Conservation (phyloP, 2,888 invertebrate species). For the Agonopterix arenella region DNA sequence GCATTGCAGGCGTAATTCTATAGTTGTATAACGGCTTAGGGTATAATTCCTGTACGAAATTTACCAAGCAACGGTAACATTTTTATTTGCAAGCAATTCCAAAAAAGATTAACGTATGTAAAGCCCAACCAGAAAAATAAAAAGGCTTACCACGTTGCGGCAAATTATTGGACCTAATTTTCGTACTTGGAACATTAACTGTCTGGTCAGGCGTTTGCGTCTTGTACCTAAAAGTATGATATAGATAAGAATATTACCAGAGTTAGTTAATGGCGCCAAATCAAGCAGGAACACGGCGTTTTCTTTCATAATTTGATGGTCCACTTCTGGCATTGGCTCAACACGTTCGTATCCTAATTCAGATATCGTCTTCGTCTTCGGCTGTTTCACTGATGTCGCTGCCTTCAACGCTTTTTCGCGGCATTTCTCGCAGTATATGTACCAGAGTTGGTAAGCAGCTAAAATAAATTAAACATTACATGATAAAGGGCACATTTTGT, state of each 20-base stretch:
- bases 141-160: too few species aligned
- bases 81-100: background rate
- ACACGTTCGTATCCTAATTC: slow-evolving; percentile 31
- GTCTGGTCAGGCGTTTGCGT: too few species aligned
- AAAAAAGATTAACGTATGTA: background rate
- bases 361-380: slow-evolving; percentile 30
- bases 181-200: too few species aligned
- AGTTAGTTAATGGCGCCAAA: slow-evolving; percentile 84
- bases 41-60: too few species aligned
- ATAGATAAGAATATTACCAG: slow-evolving; percentile 35
- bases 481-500: too few species aligned
- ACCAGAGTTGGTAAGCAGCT: slow-evolving; percentile 88
- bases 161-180: too few species aligned
- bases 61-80: background rate
- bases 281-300: slow-evolving; percentile 97
- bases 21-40: too few species aligned
- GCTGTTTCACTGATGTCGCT: slow-evolving; percentile 56
- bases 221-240: too few species aligned
- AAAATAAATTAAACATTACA: too few species aligned
- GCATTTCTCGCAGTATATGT: slow-evolving; percentile 94
- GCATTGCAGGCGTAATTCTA: too few species aligned
- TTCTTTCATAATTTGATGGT: slow-evolving; percentile 88
- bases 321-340: slow-evolving; percentile 32
- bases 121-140: too few species aligned
- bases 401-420: slow-evolving; percentile 81